Conservation (phyloP, 2,888 invertebrate species). For the Eristalis pertinax region DNA sequence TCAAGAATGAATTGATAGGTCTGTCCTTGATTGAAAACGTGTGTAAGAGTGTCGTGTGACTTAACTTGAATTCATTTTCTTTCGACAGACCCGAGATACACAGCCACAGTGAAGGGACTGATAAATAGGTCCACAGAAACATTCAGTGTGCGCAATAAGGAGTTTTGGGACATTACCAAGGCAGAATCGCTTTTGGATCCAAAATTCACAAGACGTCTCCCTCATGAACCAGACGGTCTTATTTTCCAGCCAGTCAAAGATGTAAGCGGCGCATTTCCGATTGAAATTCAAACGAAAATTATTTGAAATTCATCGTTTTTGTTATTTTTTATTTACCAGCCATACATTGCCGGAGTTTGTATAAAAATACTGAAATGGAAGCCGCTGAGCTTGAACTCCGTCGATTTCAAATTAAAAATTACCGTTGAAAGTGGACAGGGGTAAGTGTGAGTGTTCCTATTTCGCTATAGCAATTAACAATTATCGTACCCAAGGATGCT, state of each 20-base stretch:
- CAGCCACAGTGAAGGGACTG: slow-evolving; percentile 85
- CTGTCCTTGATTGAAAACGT: slow-evolving; percentile 56
- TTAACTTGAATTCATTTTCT: neutral
- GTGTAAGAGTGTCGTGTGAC: neutral
- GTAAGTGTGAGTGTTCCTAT: slow-evolving; percentile 82
- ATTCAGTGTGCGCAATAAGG: slow-evolving; percentile 94
- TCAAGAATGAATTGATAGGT: slow-evolving; percentile 88
- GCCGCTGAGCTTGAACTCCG: slow-evolving; percentile 94
- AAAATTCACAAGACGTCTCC: slow-evolving; percentile 91
- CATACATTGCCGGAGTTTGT: slow-evolving; percentile 92
- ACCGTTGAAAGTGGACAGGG: slow-evolving; percentile 87
- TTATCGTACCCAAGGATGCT: slow-evolving; percentile 84
- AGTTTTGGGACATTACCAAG: slow-evolving; percentile 93
- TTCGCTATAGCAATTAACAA: neutral
- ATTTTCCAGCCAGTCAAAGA: slow-evolving; percentile 97
- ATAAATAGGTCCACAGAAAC: slow-evolving; percentile 91
- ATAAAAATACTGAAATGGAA: slow-evolving; percentile 98
- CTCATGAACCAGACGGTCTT: slow-evolving; percentile 98
- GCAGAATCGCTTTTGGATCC: slow-evolving; percentile 88
- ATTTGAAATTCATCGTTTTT: no score
- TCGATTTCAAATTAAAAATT: slow-evolving; percentile 96
- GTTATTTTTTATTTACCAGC: slow-evolving; percentile 81
- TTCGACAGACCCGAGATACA: slow-evolving; percentile 83
- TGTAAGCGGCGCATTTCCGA: slow-evolving; percentile 81
- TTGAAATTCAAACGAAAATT: no score